Base-by-base conservation (phyloP, 2,113 vertebrate genomes). In the Siphamia tubifer region DNA sequence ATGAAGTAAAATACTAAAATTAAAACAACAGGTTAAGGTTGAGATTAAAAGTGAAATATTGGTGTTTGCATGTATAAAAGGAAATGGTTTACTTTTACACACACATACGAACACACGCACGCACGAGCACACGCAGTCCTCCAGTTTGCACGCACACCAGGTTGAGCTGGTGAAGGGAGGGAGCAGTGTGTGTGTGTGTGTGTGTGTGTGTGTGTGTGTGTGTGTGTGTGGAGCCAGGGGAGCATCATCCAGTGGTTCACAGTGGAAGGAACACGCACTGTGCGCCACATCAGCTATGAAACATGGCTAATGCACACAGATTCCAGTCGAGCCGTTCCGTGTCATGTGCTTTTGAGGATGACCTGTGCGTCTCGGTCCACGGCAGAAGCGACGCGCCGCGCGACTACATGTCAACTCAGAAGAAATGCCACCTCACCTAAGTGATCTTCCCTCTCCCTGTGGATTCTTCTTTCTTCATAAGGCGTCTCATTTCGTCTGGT, bases 331-430 rank as follows among this genome's bases (percentile, higher is more conserved):
- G 27, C 21, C 5, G 36, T 10, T 15, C n/a, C 40, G 35, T 28
- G 49, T 34, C 34, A 34, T 68, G 19, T 74, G 38, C 60, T 53
- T 35, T 19, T 66, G 57, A 27, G 38, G 52, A 45, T 68, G 72
- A 82, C 71, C 79, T 58, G 54, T 45, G 60, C 57, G 36, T 58
- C 60, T 63, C 63, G 31, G 51, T 68, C 31, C 74, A 31, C 74
- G 39, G 34, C 80, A 35, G 68, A 55, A 69, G 67, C 61, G 1
- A 44, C 45, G 54, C 58, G 3, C 54, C 2, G 53, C 48, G 53
- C 74, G 54, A 64, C 49, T 28, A 40, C 11, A 39, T 53, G 65
- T 27, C 43, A 62, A 31, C 48, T 57, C 51, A 20, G 20, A 68
- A 35, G 66, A 56, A 55, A 69, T 64, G 68, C 52, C 68, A 49